Evolutionary conservation across 2,113 vertebrate genomes (phyloP), one percentile per base, ranked within the genome.

Genomic region (Pycnonotus jocosus): DNA sequence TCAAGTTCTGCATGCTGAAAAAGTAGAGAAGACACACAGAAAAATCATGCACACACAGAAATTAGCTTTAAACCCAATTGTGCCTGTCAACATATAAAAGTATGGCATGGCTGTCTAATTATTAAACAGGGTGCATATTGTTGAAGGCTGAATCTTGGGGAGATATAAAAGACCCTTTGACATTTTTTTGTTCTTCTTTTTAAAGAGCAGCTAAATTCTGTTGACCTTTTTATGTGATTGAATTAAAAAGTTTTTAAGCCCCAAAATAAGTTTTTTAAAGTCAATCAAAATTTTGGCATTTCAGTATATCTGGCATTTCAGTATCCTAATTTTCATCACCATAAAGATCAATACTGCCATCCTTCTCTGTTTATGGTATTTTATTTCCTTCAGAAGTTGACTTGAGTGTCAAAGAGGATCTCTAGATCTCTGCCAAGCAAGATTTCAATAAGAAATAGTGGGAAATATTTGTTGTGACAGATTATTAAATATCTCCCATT

Each of bases 261-360:
- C 15, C 7, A 81, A 53, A 93, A 73, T 86, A 69, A 85, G 45
- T 73, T 69, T 92, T 90, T 91, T 72, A 4, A 90, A 93, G 78
- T 93, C 90, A 93, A 90, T 62, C 66, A 96, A 88, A 89, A 40
- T 81, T 86, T 79, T 96, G 79, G 70, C 82, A 85, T 94, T 92
- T 93, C 53, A 48, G 38, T 69, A 31, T 82, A 86, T 80, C 50
- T 94, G 82, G 51, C 83, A 83, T 94, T 92, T 92, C 15, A 3
- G 21, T 42, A 83, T 83, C 53, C 81, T 88, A 58, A 95, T 93
- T 96, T 91, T 90, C 81, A 88, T 38, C 85, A 90, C 62, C 57
- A 35, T 72, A 57, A 76, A 80, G 62, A 95, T 96, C 85, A 85
- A 93, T 94, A 76, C 35, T 40, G 16, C 48, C 1, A 2, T 76